A percentile compares a stretch with the other conserved stretches of the same genome.
These are phyloP conservation scores for Nebria ingens DNA, from an alignment of 1,140 invertebrate species.

Conservation along the genomic window DNA sequence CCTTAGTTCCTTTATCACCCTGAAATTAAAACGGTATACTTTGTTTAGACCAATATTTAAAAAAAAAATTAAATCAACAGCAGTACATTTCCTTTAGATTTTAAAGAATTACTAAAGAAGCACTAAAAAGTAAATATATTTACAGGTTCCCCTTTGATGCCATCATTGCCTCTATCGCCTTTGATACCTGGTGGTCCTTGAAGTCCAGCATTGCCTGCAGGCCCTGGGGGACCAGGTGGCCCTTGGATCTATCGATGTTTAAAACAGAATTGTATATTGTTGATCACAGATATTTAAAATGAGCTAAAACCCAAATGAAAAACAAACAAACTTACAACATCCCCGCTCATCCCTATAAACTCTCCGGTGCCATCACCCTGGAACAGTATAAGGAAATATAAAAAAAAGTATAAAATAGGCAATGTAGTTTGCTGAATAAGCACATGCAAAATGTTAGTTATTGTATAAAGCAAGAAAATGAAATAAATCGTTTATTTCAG, in stretches of 20 bases:
- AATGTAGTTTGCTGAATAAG: background rate
- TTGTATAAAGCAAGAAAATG: too few relatives aligned
- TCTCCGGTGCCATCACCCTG: constrained; percentile 69
- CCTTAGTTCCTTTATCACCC: constrained; percentile 83
- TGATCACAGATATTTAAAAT: background rate
- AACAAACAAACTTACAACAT: constrained; percentile 47
- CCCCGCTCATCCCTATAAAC: constrained; percentile 55
- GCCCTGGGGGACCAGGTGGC: constrained; percentile 75
- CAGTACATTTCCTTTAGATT: constrained; percentile 8
- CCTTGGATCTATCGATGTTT: constrained; percentile 52
- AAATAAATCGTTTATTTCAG: too few relatives aligned
- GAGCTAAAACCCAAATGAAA: constrained; percentile 11
- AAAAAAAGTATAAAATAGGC: constrained; percentile 19
- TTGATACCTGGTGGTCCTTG: constrained; percentile 82
- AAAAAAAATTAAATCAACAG: constrained; percentile 16
- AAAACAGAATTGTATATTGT: constrained; percentile 17
- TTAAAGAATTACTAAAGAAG: background rate
- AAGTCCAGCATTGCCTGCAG: constrained; percentile 57
- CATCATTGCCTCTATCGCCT: constrained; percentile 75
- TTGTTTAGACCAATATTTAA: constrained; percentile 10
- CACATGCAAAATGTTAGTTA: constrained; percentile 7
- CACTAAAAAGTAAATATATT: constrained; percentile 37
- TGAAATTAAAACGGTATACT: constrained; percentile 36
- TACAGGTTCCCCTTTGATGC: constrained; percentile 80
- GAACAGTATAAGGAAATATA: constrained; percentile 41